A percentile compares a stretch with the other conserved stretches of the same genome.
These are phyloP conservation scores for Crypturellus tataupa DNA, from an alignment of 2,797 vertebrate species.

Conservation along the genomic window DNA sequence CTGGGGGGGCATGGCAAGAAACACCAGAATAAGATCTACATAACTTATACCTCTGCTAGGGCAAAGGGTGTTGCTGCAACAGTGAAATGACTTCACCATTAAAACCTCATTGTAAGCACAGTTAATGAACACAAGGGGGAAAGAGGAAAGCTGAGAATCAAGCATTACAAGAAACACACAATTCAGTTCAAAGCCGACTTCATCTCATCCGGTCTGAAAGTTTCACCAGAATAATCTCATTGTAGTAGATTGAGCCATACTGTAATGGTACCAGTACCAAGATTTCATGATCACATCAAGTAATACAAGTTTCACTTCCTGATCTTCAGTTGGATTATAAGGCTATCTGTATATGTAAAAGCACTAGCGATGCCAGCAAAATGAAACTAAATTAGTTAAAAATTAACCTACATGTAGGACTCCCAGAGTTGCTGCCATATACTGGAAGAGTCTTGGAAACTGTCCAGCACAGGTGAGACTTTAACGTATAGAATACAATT, in stretches of 20 bases:
- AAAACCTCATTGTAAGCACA: neutral
- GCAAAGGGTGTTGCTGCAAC: neutral
- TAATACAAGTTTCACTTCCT: neutral
- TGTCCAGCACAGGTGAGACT: neutral
- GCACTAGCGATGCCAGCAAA: neutral
- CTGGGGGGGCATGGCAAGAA: neutral
- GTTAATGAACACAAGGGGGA: neutral
- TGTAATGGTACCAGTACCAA: neutral
- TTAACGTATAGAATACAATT: rapidly evolving
- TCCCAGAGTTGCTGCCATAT: neutral
- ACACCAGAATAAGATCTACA: neutral
- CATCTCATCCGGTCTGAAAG: neutral
- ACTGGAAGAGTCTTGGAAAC: neutral
- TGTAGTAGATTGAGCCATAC: neutral
- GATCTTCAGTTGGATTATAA: neutral
- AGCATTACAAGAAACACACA: neutral
- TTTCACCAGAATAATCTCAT: neutral
- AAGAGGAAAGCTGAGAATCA: rapidly evolving
- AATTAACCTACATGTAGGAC: neutral
- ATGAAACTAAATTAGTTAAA: neutral
- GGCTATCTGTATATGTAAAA: rapidly evolving
- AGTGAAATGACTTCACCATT: neutral
- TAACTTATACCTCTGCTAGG: neutral
- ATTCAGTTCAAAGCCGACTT: neutral
- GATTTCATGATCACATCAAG: neutral